Conservation (phyloP, 2,113 vertebrate genomes). For the Zapornia atra region DNA sequence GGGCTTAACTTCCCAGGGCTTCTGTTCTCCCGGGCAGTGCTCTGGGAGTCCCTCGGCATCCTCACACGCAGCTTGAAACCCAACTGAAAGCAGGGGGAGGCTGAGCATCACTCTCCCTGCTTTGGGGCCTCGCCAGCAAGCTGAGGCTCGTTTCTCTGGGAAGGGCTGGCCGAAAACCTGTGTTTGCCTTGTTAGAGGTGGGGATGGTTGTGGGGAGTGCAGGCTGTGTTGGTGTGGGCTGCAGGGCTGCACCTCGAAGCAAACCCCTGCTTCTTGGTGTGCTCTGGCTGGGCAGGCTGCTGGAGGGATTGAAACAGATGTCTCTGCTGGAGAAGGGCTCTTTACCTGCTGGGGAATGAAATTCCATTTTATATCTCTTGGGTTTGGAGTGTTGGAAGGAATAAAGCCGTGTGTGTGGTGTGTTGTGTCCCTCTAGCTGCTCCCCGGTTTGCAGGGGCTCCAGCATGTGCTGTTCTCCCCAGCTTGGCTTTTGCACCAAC, state of each 20-base stretch:
- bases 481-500: neutral
- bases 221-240: rapidly evolving
- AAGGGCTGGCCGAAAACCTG: neutral
- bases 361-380: neutral
- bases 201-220: rapidly evolving
- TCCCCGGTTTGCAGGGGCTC: rapidly evolving
- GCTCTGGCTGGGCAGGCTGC: neutral
- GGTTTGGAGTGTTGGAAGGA: neutral
- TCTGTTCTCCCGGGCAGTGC: neutral
- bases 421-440: no score
- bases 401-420: rapidly evolving
- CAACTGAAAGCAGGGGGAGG: rapidly evolving
- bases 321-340: neutral
- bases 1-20: neutral
- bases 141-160: neutral
- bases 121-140: neutral
- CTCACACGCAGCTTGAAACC: rapidly evolving
- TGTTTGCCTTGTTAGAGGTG: neutral
- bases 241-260: neutral
- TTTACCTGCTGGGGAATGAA: neutral
- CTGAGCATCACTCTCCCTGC: neutral
- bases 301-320: neutral
- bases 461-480: rapidly evolving
- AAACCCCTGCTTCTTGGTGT: rapidly evolving
- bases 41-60: rapidly evolving